Percentiles rank a stretch among this genome's conserved stretches.
These are phyloP conservation scores for Nemoura dubitans DNA, from an alignment of 2,888 invertebrate genomes.

Conservation along the genomic window DNA sequence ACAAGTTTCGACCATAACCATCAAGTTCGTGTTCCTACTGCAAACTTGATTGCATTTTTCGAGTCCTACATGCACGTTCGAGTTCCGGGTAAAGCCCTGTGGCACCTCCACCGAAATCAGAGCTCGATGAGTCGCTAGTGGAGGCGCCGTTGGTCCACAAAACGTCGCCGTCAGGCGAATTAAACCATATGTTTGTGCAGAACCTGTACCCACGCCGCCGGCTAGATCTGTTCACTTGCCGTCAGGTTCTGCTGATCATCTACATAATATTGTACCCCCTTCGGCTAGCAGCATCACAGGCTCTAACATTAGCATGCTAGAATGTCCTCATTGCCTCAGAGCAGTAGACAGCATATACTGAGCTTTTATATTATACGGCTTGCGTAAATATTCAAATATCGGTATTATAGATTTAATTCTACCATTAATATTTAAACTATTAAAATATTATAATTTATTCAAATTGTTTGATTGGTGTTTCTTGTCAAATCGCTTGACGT, in stretches of 20 bases:
- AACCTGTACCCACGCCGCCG: background rate
- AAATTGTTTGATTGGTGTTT: constrained; percentile 12
- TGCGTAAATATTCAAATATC: constrained; percentile 12
- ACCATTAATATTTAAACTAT: constrained; percentile 12
- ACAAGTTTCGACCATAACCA: too few species aligned
- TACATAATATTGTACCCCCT: background rate
- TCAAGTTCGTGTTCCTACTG: too few species aligned
- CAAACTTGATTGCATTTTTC: too few species aligned
- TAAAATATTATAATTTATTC: background rate
- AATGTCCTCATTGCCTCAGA: background rate
- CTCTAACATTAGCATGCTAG: background rate
- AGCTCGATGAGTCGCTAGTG: background rate
- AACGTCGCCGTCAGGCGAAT: background rate
- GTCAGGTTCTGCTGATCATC: background rate
- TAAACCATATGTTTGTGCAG: background rate
- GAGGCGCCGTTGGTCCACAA: background rate
- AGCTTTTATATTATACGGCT: background rate
- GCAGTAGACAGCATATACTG: background rate
- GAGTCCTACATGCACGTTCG: background rate
- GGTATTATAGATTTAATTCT: constrained; percentile 7
- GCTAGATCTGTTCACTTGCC: background rate
- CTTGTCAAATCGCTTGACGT: background rate
- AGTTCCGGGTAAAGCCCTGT: background rate
- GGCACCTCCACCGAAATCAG: background rate
- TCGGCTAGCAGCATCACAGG: background rate